Conservation (phyloP, 2,888 invertebrate species). For the Orchestes rusci region DNA sequence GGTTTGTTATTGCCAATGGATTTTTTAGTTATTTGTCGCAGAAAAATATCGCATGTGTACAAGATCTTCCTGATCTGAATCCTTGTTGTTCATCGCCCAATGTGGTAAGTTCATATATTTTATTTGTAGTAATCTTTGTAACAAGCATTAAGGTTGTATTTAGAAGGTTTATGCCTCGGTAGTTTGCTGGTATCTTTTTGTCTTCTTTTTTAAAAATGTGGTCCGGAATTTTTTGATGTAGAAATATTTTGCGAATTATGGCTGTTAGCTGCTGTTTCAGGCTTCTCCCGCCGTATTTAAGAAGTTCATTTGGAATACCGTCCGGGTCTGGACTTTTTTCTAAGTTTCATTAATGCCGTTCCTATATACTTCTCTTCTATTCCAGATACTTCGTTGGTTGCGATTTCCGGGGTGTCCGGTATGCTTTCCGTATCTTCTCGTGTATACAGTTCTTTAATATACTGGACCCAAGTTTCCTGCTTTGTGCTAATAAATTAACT, state of each 20-base stretch:
- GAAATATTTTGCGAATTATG: conserved; percentile 4
- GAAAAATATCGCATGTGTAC: conserved; percentile 5
- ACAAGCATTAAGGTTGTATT: conserved; percentile 6
- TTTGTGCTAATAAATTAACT: conserved; percentile 9
- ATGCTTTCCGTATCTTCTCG: conserved; percentile 4
- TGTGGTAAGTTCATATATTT: conserved; percentile 4
- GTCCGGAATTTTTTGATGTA: conserved; percentile 4
- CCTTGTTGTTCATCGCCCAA: too few species aligned
- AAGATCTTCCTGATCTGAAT: too few species aligned
- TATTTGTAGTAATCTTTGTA: conserved; percentile 8
- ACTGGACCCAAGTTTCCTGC: conserved; percentile 4
- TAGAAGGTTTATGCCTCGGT: conserved; percentile 9
- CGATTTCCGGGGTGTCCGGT: conserved; percentile 2
- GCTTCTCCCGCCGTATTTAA: conserved; percentile 3
- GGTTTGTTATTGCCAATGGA: conserved; percentile 11
- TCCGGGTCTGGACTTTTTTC: conserved; percentile 8
- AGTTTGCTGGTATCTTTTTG: too few species aligned
- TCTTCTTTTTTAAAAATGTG: conserved; percentile 8
- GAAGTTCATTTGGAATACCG: conserved; percentile 9
- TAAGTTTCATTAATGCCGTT: conserved; percentile 1
- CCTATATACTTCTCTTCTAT: conserved; percentile 5
- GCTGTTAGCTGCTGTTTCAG: conserved; percentile 3
- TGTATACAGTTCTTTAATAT: conserved; percentile 2
- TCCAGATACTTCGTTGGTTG: not conserved
- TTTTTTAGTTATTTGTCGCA: conserved; percentile 8